Base-by-base conservation (phyloP, 1,140 invertebrate genomes). In the Nylanderia fulva region DNA sequence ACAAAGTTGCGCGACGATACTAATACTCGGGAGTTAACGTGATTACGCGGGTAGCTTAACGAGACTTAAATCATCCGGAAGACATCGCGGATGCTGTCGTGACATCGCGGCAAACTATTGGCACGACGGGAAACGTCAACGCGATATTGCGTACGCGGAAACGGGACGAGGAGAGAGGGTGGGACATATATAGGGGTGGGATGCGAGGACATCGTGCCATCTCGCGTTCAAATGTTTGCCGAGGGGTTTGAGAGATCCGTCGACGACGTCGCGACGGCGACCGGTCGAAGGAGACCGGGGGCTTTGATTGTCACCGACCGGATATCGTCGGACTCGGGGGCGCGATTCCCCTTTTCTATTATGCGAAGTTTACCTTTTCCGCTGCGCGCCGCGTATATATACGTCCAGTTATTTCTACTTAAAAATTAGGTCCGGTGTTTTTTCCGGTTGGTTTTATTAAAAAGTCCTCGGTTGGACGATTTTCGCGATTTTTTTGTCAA, bases 31-130 rank as follows among this genome's bases (percentile, higher is more conserved):
- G 42, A 80, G 68, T 71, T 88, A 89, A 86, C 68, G 52, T 76
- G 63, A 85, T 63, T 76, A 88, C 63, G 7, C 11, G 83, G 39
- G 15, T 76, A 54, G 75, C 69, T 56, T 88, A 88, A 88, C 84
- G 87, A 88, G 86, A 88, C 69, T 80, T 82, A 87, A 88, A 85
- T 88, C 86, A 63, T 24, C 63, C 42, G 13, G 52, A 56, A 29
- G 69, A 56, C 48, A 15, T 8, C 27, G 11, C 9, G 13, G 27
- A 79, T 56, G 56, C 52, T 21, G 39, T 11, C 27, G 82, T 21
- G 52, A 54, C 9, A 9, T 42, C 39, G 36, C 39, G n/a, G 33
- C n/a, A 48, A 83, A 85, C 71, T 83, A 86, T 89, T 77, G 60
- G 29, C 71, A 24, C 77, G 21, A 21, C 48, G 36, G 18, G 61